Percentiles rank a stretch among this genome's conserved stretches.
These are phyloP conservation scores for Cylloceria caligata DNA, from an alignment of 2,888 invertebrate species.

Conservation along the genomic window DNA sequence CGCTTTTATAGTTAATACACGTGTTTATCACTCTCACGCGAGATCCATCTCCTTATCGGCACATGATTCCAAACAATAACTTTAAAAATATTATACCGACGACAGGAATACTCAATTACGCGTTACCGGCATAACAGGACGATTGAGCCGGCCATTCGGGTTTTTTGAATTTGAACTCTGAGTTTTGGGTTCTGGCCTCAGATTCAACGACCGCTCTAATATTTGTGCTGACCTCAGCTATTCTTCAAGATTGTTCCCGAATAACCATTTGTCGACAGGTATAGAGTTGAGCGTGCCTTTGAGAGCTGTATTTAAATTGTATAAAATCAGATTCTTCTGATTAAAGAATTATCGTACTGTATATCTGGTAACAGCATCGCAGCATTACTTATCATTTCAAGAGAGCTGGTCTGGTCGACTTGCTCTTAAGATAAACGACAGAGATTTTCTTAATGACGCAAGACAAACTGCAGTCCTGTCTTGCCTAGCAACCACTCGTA, in stretches of 20 bases:
- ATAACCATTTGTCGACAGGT: conserved; percentile 44
- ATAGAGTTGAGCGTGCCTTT: conserved; percentile 46
- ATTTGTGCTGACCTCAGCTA: conserved; percentile 46
- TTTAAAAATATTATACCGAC: too few relatives aligned
- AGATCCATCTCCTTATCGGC: too few relatives aligned
- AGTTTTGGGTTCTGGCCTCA: conserved; percentile 28
- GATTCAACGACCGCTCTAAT: conserved; percentile 43
- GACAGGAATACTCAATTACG: too few relatives aligned
- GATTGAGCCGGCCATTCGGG: neutral
- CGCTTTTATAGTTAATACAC: too few relatives aligned
- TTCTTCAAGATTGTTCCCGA: conserved; percentile 50
- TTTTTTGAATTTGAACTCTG: neutral
- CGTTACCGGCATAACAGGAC: too few relatives aligned
- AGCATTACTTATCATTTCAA: conserved; percentile 42
- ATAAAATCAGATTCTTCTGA: conserved; percentile 52
- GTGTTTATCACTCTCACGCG: too few relatives aligned
- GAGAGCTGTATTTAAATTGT: conserved; percentile 36
- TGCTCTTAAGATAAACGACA: conserved; percentile 34
- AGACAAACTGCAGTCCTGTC: conserved; percentile 52
- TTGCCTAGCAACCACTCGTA: conserved; percentile 48
- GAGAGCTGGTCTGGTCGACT: conserved; percentile 8
- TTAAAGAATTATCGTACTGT: conserved; percentile 58
- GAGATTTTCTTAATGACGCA: conserved; percentile 14
- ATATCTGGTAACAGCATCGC: conserved; percentile 47
- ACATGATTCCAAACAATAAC: too few relatives aligned